These are phyloP conservation scores for Cygnus atratus DNA, from an alignment of 2,113 vertebrate species.

Conservation along the genomic window DNA sequence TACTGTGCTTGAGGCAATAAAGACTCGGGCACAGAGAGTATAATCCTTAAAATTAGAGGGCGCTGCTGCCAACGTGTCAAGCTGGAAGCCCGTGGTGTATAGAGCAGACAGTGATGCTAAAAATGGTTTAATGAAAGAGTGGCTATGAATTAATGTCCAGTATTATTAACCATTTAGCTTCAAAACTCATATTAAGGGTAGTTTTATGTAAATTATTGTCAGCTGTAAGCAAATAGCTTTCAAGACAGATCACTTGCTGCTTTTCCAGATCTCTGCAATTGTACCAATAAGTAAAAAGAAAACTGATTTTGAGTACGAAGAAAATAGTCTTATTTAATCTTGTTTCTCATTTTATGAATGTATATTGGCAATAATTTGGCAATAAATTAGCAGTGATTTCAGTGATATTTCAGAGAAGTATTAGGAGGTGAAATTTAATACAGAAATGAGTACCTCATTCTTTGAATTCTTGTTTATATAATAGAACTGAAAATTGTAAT, in stretches of 20 bases:
- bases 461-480: neutral
- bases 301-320: neutral
- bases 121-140: neutral
- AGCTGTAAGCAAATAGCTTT: neutral
- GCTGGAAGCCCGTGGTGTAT: neutral
- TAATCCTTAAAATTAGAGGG: neutral
- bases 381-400: neutral
- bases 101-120: neutral
- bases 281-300: neutral
- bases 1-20: neutral
- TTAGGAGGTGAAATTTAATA: neutral
- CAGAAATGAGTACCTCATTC: neutral
- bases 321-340: neutral
- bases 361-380: neutral
- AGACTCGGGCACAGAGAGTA: accelerated
- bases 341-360: neutral
- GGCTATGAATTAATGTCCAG: neutral
- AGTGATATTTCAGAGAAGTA: neutral
- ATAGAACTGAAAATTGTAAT: neutral
- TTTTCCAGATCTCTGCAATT: neutral
- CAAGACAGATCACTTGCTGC: neutral
- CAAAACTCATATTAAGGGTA: neutral
- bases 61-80: neutral
- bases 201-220: neutral
- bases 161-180: neutral